Conservation (phyloP, 2,797 vertebrate genomes). For the Gambelia wislizenii region DNA sequence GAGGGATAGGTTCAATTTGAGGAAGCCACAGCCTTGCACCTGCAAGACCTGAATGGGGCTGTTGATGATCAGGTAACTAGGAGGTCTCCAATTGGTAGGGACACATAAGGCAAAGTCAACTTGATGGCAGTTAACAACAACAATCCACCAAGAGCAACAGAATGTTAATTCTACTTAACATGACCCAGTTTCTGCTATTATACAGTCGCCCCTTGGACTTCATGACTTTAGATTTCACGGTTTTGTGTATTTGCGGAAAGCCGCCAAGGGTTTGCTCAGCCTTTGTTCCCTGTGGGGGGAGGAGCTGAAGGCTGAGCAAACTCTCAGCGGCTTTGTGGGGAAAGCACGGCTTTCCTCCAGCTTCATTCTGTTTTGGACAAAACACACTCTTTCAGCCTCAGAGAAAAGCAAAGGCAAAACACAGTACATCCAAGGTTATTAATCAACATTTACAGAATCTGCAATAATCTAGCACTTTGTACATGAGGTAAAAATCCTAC, state of each 20-base stretch:
- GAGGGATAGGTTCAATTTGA: not conserved
- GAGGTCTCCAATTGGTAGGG: not conserved
- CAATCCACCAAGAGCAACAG: slow-evolving; percentile 34
- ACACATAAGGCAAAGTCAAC: not conserved
- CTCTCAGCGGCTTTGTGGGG: too few relatives aligned
- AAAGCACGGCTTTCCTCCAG: too few relatives aligned
- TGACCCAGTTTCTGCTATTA: not conserved
- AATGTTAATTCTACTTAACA: slow-evolving; percentile 24
- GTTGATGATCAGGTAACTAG: not conserved
- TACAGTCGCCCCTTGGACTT: too few relatives aligned
- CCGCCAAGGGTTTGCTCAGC: too few relatives aligned
- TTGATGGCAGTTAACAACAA: not conserved
- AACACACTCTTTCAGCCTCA: too few relatives aligned
- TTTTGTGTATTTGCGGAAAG: too few relatives aligned
- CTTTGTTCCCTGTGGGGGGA: too few relatives aligned
- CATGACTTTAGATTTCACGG: not conserved
- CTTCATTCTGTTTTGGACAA: too few relatives aligned
- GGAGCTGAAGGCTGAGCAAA: too few relatives aligned
- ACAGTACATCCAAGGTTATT: not conserved
- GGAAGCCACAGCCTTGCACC: not conserved
- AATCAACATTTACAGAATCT: slow-evolving; percentile 23
- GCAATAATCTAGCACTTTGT: slow-evolving; percentile 36
- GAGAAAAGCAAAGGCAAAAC: too few relatives aligned
- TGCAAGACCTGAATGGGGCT: not conserved
- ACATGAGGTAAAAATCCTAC: slow-evolving; percentile 21